Conservation (phyloP, 2,888 invertebrate genomes). For the Tridacna crocea region DNA sequence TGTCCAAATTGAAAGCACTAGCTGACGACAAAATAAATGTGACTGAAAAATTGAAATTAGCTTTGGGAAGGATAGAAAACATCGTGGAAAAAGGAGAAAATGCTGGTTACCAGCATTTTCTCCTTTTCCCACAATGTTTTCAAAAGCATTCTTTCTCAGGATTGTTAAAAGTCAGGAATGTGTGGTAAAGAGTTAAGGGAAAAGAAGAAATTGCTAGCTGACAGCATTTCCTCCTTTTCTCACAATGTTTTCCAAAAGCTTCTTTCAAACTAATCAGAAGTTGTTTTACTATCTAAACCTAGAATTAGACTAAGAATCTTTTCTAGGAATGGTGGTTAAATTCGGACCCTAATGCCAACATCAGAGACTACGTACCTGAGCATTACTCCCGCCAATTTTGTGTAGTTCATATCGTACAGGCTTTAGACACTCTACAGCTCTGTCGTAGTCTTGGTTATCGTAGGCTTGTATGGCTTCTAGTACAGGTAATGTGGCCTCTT, state of each 20-base stretch:
- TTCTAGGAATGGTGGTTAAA: too few species aligned
- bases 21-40: too few species aligned
- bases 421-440: conserved; percentile 80
- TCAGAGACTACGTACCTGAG: conserved; percentile 79
- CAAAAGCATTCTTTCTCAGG: not conserved
- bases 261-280: too few species aligned
- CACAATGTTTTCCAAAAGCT: too few species aligned
- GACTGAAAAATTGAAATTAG: too few species aligned
- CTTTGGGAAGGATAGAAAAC: too few species aligned
- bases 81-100: not conserved
- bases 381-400: conserved; percentile 84
- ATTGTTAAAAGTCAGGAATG: not conserved
- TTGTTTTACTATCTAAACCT: too few species aligned
- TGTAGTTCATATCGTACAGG: conserved; percentile 82
- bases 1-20: too few species aligned
- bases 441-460: conserved; percentile 79
- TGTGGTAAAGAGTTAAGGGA: not conserved
- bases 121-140: not conserved
- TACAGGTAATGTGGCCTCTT: conserved; percentile 77
- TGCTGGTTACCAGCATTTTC: not conserved
- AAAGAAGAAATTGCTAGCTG: too few species aligned
- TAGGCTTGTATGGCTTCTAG: conserved; percentile 82
- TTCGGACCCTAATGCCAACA: too few species aligned
- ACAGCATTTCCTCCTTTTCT: too few species aligned
- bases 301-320: too few species aligned